Conservation (phyloP, 2,888 invertebrate species). For the Eulithis prunata region DNA sequence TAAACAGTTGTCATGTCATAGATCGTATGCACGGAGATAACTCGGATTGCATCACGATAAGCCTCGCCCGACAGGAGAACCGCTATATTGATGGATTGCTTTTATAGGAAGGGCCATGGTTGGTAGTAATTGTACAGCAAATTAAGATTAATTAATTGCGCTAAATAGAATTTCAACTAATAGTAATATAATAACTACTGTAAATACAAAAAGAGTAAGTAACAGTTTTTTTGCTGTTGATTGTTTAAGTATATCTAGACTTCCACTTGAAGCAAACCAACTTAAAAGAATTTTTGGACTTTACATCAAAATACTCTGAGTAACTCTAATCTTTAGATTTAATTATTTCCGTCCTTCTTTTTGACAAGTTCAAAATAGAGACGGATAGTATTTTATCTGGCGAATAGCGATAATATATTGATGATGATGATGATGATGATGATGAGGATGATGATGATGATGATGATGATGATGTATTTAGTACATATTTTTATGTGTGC, state of each 20-base stretch:
- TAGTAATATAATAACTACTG: constrained; percentile 4
- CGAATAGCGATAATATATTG: too few relatives aligned
- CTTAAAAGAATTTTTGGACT: neutral
- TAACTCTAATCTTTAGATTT: too few relatives aligned
- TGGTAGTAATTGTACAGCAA: constrained; percentile 33
- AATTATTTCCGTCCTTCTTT: too few relatives aligned
- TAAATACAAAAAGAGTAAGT: neutral
- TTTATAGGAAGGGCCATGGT: constrained; percentile 46
- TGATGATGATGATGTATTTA: too few relatives aligned
- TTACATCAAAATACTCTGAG: too few relatives aligned
- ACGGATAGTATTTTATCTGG: too few relatives aligned
- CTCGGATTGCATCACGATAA: constrained; percentile 53
- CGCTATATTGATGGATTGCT: constrained; percentile 58
- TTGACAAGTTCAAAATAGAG: too few relatives aligned
- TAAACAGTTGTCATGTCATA: constrained; percentile 56
- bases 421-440: too few relatives aligned
- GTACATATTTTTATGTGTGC: too few relatives aligned
- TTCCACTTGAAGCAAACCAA: too few relatives aligned
- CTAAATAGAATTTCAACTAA: constrained; percentile 12
- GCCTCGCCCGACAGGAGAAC: constrained; percentile 43
- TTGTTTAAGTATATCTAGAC: neutral
- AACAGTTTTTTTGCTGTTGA: neutral
- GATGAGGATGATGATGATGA: too few relatives aligned
- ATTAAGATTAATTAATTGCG: constrained; percentile 30
- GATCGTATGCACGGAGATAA: constrained; percentile 55